Evolutionary conservation across 2,888 invertebrate genomes (phyloP).

Genomic region (Neoaliturus tenellus): DNA sequence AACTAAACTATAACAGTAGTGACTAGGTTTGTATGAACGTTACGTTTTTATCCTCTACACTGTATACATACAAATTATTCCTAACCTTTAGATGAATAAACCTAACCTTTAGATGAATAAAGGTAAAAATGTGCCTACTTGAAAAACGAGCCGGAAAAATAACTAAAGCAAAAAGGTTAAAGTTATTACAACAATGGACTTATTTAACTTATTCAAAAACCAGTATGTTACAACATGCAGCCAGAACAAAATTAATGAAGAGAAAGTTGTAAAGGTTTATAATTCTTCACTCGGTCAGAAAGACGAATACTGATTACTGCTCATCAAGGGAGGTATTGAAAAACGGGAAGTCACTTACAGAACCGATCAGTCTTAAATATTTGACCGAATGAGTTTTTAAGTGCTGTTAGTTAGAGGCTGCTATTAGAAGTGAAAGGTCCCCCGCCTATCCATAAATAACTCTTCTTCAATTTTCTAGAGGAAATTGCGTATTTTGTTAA

Average conservation of each 20-base stretch:
- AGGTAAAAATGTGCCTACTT: too few species aligned
- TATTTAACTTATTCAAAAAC: too few species aligned
- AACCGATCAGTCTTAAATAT: conserved; percentile 23
- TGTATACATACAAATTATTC: too few species aligned
- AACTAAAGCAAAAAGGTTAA: too few species aligned
- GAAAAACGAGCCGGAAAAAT: too few species aligned
- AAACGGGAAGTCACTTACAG: conserved; percentile 13
- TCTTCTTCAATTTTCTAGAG: background rate
- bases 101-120: too few species aligned
- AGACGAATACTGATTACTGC: background rate
- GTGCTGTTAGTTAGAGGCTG: conserved; percentile 16
- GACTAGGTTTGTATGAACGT: too few species aligned
- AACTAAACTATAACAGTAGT: too few species aligned
- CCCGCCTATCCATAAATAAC: conserved; percentile 15
- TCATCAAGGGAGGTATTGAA: conserved; percentile 9
- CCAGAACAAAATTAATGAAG: background rate
- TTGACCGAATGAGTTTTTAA: conserved; percentile 26
- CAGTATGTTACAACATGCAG: too few species aligned
- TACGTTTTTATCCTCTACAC: too few species aligned
- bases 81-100: too few species aligned
- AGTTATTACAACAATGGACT: too few species aligned
- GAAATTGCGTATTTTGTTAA: background rate
- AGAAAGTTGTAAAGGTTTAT: background rate
- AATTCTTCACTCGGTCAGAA: background rate
- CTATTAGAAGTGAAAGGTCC: conserved; percentile 1